Evolutionary conservation across 2,113 vertebrate species (phyloP).

Genomic region (Rhabdornis inornatus): DNA sequence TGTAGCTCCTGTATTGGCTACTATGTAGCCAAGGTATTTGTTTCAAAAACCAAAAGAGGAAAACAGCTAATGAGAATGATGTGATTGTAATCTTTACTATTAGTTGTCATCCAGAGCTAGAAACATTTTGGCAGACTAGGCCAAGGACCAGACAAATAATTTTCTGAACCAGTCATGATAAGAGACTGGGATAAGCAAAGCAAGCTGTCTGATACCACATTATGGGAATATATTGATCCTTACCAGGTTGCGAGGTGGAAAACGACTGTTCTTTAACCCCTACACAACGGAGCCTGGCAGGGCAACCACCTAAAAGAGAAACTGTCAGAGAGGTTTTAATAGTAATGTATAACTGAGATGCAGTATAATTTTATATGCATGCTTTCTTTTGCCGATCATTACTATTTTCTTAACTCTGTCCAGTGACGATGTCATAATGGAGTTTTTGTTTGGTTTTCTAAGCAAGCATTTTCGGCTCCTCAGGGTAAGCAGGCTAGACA

Average conservation of each 20-base stretch:
- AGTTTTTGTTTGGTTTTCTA: constrained; percentile 67
- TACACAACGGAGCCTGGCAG: constrained; percentile 90
- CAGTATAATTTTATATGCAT: constrained; percentile 78
- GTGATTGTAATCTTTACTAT: neutral
- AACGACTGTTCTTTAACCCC: constrained; percentile 91
- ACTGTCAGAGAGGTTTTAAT: constrained; percentile 99
- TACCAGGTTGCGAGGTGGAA: constrained; percentile 94
- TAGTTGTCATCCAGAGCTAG: neutral
- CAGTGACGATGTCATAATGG: constrained; percentile 74
- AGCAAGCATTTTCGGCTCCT: constrained; percentile 57
- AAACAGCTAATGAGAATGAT: neutral
- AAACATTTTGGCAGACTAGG: constrained; percentile 18
- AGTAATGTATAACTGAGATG: constrained; percentile 88
- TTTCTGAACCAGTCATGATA: constrained; percentile 29
- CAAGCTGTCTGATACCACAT: constrained; percentile 72
- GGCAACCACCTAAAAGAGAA: constrained; percentile 99
- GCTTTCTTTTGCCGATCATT: constrained; percentile 75
- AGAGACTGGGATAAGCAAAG: constrained; percentile 68
- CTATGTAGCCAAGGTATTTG: neutral
- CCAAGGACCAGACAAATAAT: constrained; percentile 17
- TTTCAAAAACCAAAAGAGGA: neutral
- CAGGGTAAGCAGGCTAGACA: constrained; percentile 46
- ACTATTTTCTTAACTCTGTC: constrained; percentile 77
- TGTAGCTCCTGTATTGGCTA: neutral
- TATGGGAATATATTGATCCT: constrained; percentile 90